Evolutionary conservation across 2,888 invertebrate genomes (phyloP).

Genomic region (Ectemnius continuus): DNA sequence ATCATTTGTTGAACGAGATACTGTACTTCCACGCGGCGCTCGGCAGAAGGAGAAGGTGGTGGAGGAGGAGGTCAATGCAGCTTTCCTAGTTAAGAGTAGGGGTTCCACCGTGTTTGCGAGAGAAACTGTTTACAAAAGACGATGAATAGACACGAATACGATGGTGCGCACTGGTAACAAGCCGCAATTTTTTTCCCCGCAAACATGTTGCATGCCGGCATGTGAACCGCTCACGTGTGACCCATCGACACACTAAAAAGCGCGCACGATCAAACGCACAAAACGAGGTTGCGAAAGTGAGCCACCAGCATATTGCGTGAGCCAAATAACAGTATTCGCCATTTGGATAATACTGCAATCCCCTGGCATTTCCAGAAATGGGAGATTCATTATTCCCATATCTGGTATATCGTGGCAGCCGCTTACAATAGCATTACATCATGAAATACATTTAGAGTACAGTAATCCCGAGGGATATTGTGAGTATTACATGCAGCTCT

Average conservation of each 20-base stretch:
- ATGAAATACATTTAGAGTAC: no score
- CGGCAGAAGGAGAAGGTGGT: no score
- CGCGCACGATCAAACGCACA: constrained; percentile 18
- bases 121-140: no score
- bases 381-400: background rate
- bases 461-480: no score
- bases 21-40: no score
- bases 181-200: background rate
- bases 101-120: no score
- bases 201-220: background rate
- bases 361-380: background rate
- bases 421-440: constrained; percentile 5
- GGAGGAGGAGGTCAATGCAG: no score
- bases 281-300: constrained; percentile 46
- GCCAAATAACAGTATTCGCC: constrained; percentile 16
- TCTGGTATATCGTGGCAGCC: background rate
- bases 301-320: constrained; percentile 40
- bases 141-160: background rate
- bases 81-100: no score
- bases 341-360: background rate
- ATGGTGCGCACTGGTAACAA: background rate
- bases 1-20: no score
- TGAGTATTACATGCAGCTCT: no score
- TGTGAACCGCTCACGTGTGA: constrained; percentile 17
- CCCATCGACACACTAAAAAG: constrained; percentile 26